A percentile compares a stretch with the other conserved stretches of the same genome.
These are phyloP conservation scores for Platycheirus albimanus DNA, from an alignment of 2,888 invertebrate species.

Conservation along the genomic window DNA sequence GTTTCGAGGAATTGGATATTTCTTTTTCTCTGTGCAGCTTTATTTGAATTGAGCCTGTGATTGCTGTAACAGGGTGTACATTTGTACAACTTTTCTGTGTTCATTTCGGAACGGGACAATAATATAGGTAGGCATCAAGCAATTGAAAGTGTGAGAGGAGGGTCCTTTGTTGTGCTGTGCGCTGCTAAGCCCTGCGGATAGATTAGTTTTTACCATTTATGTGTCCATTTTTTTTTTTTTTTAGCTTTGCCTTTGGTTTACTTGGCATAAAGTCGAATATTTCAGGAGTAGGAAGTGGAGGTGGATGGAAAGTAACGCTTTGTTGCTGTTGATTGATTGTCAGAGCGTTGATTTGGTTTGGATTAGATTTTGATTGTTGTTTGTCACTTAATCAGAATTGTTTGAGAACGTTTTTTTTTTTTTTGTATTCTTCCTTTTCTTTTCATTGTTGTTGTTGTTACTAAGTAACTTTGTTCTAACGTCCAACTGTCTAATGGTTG, in stretches of 20 bases:
- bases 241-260: not conserved
- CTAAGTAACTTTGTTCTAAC: not conserved
- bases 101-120: not conserved
- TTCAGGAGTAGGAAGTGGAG: not conserved
- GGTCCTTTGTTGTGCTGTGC: slow-evolving; percentile 60
- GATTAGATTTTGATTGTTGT: slow-evolving; percentile 74
- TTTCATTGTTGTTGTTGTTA: slow-evolving; percentile 4
- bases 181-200: slow-evolving; percentile 64
- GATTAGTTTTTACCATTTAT: slow-evolving; percentile 66
- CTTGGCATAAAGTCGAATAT: not conserved
- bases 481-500: not conserved
- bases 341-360: slow-evolving; percentile 71
- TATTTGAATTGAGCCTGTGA: slow-evolving; percentile 55
- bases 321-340: slow-evolving; percentile 71
- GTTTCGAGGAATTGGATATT: slow-evolving; percentile 40
- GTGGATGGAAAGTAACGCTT: slow-evolving; percentile 36
- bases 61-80: slow-evolving; percentile 45
- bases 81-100: slow-evolving; percentile 13
- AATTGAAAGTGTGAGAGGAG: slow-evolving; percentile 35
- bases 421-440: too few species aligned
- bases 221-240: slow-evolving; percentile 32
- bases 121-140: slow-evolving; percentile 7
- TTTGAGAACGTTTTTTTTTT: slow-evolving; percentile 44
- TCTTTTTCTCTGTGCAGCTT: slow-evolving; percentile 25
- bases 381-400: slow-evolving; percentile 72